Conservation (phyloP, 53 echinoderm and acorn worm species). For the Stichopus horrens region DNA sequence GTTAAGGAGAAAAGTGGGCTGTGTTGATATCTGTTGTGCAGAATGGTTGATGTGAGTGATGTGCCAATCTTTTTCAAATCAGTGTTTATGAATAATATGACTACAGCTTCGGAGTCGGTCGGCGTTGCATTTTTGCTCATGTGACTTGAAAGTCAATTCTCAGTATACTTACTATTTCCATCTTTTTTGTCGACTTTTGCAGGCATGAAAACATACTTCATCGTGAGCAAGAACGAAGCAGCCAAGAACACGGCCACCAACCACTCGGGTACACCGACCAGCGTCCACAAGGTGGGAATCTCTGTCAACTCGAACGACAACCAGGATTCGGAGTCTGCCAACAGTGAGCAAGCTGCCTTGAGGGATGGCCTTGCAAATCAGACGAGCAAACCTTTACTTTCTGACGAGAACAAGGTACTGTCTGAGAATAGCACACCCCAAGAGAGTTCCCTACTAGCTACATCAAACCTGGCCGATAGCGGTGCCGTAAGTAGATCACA, state of each 20-base stretch:
- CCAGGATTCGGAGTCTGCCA: slow-evolving; percentile 30
- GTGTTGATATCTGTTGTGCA: too few species aligned
- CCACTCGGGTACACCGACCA: slow-evolving; percentile 16
- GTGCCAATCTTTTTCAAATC: too few species aligned
- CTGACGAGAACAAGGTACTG: slow-evolving; percentile 32
- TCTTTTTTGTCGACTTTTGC: not conserved
- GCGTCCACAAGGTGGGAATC: slow-evolving; percentile 25
- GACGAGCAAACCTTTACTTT: slow-evolving; percentile 30
- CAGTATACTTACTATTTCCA: too few species aligned
- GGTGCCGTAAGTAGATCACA: slow-evolving; percentile 1
- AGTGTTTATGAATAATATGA: too few species aligned
- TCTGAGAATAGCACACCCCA: slow-evolving; percentile 33
- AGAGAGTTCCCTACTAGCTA: slow-evolving; percentile 17
- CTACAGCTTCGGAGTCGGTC: too few species aligned
- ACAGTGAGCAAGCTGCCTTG: slow-evolving; percentile 9
- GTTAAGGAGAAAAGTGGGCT: too few species aligned
- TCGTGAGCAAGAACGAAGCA: slow-evolving; percentile 65
- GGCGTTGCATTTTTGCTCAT: too few species aligned
- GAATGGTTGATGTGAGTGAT: too few species aligned
- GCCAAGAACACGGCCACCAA: slow-evolving; percentile 45
- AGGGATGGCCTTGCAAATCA: slow-evolving; percentile 26
- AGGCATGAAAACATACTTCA: slow-evolving; percentile 90
- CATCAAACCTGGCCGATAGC: slow-evolving; percentile 27
- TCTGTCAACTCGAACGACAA: slow-evolving; percentile 16
- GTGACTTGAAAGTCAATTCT: too few species aligned